Conservation (phyloP, 92 coral and sea anemone species). For the Porites rus region DNA sequence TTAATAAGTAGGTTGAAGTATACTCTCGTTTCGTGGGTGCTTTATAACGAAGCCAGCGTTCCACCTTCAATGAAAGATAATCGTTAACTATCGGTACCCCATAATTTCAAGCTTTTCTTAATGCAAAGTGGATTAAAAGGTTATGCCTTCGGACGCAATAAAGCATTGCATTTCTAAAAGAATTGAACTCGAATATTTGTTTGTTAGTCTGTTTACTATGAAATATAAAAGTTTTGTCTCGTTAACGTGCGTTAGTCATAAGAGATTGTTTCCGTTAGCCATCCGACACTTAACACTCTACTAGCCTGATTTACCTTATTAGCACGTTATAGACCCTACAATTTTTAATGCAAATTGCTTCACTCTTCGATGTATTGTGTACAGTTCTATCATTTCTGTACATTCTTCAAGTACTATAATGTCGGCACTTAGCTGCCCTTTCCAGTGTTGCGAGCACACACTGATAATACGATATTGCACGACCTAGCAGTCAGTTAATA, state of each 20-base stretch:
- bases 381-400: conserved; percentile 6
- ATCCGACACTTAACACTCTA: too few species aligned
- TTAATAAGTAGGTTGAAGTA: not conserved
- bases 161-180: not conserved
- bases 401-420: not conserved
- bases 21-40: not conserved
- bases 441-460: not conserved
- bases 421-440: not conserved
- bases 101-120: conserved; percentile 3
- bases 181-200: conserved; percentile 22
- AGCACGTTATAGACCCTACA: not conserved
- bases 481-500: not conserved
- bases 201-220: conserved; percentile 28
- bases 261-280: too few species aligned
- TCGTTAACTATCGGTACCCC: not conserved
- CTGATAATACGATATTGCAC: not conserved
- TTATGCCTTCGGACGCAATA: not conserved
- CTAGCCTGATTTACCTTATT: not conserved
- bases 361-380: conserved; percentile 6
- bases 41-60: not conserved
- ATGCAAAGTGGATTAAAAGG: conserved; percentile 1
- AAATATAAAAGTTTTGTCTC: not conserved
- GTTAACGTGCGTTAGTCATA: conserved; percentile 3
- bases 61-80: not conserved
- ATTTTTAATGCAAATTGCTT: not conserved